Percentiles rank a stretch among this genome's conserved stretches.
Conservation (phyloP, 2,113 vertebrate genomes). For the Spheniscus mendiculus region DNA sequence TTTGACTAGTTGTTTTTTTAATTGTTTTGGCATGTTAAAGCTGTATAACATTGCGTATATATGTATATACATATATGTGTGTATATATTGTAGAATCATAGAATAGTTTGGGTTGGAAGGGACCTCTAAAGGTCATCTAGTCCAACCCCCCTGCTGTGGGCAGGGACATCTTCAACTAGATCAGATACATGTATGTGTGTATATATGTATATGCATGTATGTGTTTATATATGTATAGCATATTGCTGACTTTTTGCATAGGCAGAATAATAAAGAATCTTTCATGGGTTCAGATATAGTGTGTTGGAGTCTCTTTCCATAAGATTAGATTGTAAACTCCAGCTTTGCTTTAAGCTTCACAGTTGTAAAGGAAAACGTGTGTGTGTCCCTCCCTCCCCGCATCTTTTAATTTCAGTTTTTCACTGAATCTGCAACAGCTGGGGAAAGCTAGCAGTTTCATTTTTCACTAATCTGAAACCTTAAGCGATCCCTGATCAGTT, state of each 20-base stretch:
- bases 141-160: too few species aligned
- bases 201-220: not conserved
- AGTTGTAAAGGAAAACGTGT: rapidly evolving
- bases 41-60: not conserved
- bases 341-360: not conserved
- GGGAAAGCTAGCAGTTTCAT: not conserved
- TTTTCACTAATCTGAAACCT: not conserved
- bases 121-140: too few species aligned
- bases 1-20: not conserved
- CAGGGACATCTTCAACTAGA: too few species aligned
- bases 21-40: not conserved
- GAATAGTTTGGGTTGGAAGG: too few species aligned
- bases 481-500: not conserved
- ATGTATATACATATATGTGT: not conserved
- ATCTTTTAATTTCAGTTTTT: not conserved
- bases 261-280: not conserved
- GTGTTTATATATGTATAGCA: not conserved
- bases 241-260: not conserved
- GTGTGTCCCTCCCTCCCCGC: not conserved
- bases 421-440: not conserved
- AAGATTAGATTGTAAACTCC: not conserved
- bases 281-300: not conserved
- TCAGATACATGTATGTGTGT: not conserved
- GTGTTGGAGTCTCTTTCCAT: not conserved
- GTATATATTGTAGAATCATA: not conserved